Conservation (phyloP, 2,113 vertebrate species). For the Cololabis saira region DNA sequence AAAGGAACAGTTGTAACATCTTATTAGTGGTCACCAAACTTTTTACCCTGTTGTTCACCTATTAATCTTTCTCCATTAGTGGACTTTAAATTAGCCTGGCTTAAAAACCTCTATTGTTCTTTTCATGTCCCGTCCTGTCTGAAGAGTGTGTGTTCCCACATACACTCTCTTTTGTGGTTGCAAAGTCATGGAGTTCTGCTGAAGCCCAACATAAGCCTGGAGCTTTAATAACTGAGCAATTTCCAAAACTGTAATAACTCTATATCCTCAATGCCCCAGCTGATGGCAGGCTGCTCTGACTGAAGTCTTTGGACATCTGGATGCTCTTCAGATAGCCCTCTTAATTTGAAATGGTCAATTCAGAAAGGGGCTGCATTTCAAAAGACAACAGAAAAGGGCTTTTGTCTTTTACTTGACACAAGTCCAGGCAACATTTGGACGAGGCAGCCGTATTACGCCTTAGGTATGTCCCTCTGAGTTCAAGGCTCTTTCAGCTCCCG, state of each 20-base stretch:
- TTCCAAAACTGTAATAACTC: conserved; percentile 62
- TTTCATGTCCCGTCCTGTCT: too few relatives aligned
- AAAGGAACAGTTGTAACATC: too few relatives aligned
- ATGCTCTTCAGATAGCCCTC: conserved; percentile 53
- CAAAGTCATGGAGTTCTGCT: conserved; percentile 33
- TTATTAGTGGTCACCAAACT: too few relatives aligned
- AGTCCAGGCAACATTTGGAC: conserved; percentile 63
- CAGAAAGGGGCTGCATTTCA: conserved; percentile 37
- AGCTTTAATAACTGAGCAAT: conserved; percentile 68
- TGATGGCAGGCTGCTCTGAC: conserved; percentile 24
- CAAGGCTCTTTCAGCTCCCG: conserved; percentile 37
- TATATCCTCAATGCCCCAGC: conserved; percentile 30
- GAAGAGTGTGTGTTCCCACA: too few relatives aligned
- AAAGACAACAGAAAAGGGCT: conserved; percentile 55
- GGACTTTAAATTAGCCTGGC: too few relatives aligned
- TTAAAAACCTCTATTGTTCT: too few relatives aligned
- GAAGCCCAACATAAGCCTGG: conserved; percentile 53
- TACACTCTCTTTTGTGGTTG: conserved; percentile 37
- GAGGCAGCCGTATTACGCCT: conserved; percentile 46
- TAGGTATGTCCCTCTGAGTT: conserved; percentile 54
- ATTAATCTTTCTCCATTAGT: too few relatives aligned
- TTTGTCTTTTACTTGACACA: conserved; percentile 65
- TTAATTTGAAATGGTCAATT: conserved; percentile 30
- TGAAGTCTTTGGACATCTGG: conserved; percentile 66
- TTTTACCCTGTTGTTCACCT: too few relatives aligned